phyloP scores from a whole-genome alignment of 2,888 invertebrate species.

The Incurvaria masculella region DNA sequence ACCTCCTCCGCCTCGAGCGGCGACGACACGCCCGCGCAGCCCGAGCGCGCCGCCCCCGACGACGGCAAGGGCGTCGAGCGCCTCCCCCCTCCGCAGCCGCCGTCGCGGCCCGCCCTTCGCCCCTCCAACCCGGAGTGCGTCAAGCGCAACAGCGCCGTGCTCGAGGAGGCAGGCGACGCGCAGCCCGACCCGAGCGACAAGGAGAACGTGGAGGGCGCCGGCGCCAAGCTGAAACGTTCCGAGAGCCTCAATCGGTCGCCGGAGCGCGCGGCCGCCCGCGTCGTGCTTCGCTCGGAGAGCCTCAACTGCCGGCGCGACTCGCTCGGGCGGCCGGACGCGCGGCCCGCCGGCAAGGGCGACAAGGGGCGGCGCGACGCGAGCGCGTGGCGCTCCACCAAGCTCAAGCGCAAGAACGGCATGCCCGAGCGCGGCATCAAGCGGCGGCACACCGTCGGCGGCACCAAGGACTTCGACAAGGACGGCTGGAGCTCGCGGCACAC shows the following conservation, averaged over 20 bases:
- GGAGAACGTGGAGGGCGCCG: constrained; percentile 18
- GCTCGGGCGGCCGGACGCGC: constrained; percentile 27
- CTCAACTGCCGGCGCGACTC: constrained; percentile 49
- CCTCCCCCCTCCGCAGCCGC: neutral
- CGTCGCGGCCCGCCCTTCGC: constrained; percentile 11
- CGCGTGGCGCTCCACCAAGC: constrained; percentile 57
- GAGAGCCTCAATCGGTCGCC: constrained; percentile 61
- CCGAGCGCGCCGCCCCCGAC: constrained; percentile 54
- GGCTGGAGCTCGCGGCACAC: constrained; percentile 56
- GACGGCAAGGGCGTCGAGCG: constrained; percentile 31
- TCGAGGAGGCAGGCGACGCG: constrained; percentile 16
- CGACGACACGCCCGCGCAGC: constrained; percentile 29
- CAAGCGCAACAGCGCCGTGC: constrained; percentile 29
- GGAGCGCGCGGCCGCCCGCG: constrained; percentile 46
- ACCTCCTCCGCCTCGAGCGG: constrained; percentile 34
- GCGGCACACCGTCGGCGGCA: constrained; percentile 89
- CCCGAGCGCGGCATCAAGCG: constrained; percentile 82
- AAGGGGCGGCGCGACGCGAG: constrained; percentile 62
- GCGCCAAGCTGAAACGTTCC: constrained; percentile 49
- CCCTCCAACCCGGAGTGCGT: constrained; percentile 22
- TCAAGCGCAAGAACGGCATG: constrained; percentile 74
- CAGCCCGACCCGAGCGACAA: constrained; percentile 15
- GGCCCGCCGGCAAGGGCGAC: constrained; percentile 60
- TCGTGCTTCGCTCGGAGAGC: constrained; percentile 60
- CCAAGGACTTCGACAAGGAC: constrained; percentile 75